These are phyloP conservation scores for Malacoraja senta DNA, from an alignment of 2,797 vertebrate genomes.

Conservation along the genomic window DNA sequence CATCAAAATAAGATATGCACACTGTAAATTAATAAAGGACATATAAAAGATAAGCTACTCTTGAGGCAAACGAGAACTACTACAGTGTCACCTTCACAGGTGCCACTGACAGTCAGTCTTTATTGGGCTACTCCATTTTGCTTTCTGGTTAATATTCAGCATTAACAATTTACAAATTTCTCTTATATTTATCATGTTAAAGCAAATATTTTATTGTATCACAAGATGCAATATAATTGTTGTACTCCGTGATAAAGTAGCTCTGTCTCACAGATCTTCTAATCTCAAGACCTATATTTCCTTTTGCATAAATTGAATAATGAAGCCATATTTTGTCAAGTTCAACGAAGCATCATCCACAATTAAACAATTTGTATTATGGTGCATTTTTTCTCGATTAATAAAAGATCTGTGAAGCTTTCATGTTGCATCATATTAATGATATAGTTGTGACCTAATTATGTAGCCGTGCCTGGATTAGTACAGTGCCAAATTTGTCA, in stretches of 20 bases:
- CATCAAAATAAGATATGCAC: not conserved
- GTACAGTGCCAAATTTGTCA: not conserved
- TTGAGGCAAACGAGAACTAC: not conserved
- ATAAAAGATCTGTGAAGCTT: not conserved
- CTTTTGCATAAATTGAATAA: not conserved
- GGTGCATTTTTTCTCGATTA: not conserved
- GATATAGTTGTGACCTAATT: no score
- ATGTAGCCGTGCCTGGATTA: no score
- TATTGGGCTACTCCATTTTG: not conserved
- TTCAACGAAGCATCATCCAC: not conserved
- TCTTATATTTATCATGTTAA: not conserved
- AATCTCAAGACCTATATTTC: not conserved
- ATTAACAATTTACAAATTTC: not conserved
- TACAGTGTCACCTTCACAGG: not conserved
- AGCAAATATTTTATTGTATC: not conserved
- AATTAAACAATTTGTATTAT: not conserved
- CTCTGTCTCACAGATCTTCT: not conserved
- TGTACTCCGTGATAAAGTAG: not conserved
- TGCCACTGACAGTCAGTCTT: not conserved
- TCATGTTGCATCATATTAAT: no score
- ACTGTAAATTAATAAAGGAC: conserved; percentile 7
- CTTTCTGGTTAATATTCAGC: not conserved
- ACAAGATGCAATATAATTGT: not conserved
- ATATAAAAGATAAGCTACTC: not conserved
- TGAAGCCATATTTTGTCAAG: not conserved